A percentile compares a stretch with the other conserved stretches of the same genome.
Conservation (phyloP, 92 coral and sea anemone genomes). For the Palythoa caribaeorum region DNA sequence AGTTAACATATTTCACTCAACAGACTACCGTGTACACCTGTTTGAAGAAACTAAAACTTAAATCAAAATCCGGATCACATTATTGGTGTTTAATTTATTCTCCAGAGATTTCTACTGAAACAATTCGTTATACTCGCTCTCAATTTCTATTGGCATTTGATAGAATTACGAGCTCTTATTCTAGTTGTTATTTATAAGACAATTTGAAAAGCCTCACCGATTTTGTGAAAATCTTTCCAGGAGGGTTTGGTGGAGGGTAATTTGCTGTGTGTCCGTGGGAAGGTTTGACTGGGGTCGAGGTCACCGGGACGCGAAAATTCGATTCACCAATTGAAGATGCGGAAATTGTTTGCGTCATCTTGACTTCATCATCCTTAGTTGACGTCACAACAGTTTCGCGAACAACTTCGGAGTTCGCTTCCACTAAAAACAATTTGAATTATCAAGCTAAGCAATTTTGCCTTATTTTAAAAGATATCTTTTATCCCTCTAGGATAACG, state of each 20-base stretch:
- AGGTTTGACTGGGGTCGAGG: conserved; percentile 40
- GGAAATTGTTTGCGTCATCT: conserved; percentile 15
- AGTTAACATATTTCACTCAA: too few relatives aligned
- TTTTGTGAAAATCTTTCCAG: background rate
- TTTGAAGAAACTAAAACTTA: too few relatives aligned
- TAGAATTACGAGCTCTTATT: too few relatives aligned
- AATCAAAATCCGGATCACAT: too few relatives aligned
- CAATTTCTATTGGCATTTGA: too few relatives aligned
- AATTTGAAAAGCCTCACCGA: conserved; percentile 23
- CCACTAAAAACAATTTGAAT: background rate
- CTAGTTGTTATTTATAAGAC: too few relatives aligned
- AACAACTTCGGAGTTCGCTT: background rate
- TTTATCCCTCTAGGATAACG: too few relatives aligned
- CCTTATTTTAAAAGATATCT: too few relatives aligned
- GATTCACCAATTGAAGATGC: conserved; percentile 30
- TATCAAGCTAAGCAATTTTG: background rate
- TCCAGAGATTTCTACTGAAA: too few relatives aligned
- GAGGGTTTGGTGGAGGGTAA: background rate
- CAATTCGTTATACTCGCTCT: too few relatives aligned
- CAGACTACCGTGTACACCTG: too few relatives aligned
- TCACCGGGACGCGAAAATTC: background rate
- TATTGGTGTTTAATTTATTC: too few relatives aligned
- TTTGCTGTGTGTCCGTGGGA: background rate
- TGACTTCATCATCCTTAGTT: conserved; percentile 10
- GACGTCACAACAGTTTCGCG: conserved; percentile 32